Evolutionary conservation across 2,113 vertebrate species (phyloP), one percentile per base, ranked within the genome.

Genomic region (Oreochromis niloticus): DNA sequence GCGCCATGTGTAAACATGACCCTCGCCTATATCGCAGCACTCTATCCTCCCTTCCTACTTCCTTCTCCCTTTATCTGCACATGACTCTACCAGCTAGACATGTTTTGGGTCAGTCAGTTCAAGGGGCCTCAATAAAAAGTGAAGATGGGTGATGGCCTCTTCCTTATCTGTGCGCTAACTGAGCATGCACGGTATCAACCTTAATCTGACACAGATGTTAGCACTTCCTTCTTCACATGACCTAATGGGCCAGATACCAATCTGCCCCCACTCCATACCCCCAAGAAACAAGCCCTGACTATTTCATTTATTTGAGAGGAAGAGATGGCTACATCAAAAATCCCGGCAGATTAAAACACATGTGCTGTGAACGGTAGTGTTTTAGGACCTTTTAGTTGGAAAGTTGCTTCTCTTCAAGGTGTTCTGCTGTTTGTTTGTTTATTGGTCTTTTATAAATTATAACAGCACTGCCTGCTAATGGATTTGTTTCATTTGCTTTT

Each of bases 171-270:
- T 83, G 54, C 19, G 7, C 57, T 54, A 19, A 82, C 24, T 78
- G 75, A 89, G 48, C 39, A 30, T 85, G 68, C 82, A 52, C 56
- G 8, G 32, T 43, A 78, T 87, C 59, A 52, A 87, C 88, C 85
- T 39, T 96, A 93, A 95, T 95, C 84, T 95, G 91, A 89, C 93
- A 89, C 95, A 97, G 95, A 96, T 93, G 94, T 93, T 91, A 19
- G 68, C 86, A 81, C 93, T 88, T 92, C 83, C 85, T 94, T 54
- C 94, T 96, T 97, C 92, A 93, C 90, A 94, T 94, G 94, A 95
- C 92, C 95, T 92, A 89, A 90, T 48, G 59, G 71, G 91, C 81
- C 87, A 71, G 32, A 90, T 86, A 89, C 86, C 90, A 90, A 85
- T 85, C 84, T 87, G 14, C 86, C 87, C 85, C 79, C 85, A 55